These are phyloP conservation scores for Hemiprocne comata DNA, from an alignment of 2,113 vertebrate species.

Conservation along the genomic window DNA sequence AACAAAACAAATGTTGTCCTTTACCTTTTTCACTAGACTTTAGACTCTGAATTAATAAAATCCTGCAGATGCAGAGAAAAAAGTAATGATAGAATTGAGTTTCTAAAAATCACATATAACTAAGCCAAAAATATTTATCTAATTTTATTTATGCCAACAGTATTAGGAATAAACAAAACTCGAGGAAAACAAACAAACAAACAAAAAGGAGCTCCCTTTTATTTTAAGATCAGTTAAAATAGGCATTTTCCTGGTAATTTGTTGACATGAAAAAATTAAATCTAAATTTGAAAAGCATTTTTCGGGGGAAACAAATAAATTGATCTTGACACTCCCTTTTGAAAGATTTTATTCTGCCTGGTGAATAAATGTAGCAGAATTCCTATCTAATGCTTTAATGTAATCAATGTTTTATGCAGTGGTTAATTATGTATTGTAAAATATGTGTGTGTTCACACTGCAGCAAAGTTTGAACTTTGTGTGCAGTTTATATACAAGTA, in stretches of 20 bases:
- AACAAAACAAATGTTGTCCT: fast-evolving
- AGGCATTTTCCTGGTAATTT: neutral
- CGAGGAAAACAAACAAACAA: neutral
- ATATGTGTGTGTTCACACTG: neutral
- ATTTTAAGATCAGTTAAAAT: neutral
- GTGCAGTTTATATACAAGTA: neutral
- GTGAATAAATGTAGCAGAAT: neutral
- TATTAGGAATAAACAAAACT: neutral
- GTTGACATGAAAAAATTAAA: neutral
- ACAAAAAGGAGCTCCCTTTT: neutral
- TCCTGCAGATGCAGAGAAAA: neutral
- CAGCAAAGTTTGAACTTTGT: neutral
- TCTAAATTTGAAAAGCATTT: neutral
- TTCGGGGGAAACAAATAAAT: fast-evolving
- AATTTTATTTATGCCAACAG: neutral
- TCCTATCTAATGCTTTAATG: neutral
- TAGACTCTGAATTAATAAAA: neutral
- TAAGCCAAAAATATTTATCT: neutral
- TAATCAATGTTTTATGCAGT: conserved; percentile 18
- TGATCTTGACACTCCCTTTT: neutral
- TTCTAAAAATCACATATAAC: neutral
- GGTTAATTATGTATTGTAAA: neutral
- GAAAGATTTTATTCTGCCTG: neutral
- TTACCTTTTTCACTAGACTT: neutral
- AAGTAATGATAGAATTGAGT: neutral